phyloP scores from a whole-genome alignment of 2,797 vertebrate species.

The Botia almorhae region DNA sequence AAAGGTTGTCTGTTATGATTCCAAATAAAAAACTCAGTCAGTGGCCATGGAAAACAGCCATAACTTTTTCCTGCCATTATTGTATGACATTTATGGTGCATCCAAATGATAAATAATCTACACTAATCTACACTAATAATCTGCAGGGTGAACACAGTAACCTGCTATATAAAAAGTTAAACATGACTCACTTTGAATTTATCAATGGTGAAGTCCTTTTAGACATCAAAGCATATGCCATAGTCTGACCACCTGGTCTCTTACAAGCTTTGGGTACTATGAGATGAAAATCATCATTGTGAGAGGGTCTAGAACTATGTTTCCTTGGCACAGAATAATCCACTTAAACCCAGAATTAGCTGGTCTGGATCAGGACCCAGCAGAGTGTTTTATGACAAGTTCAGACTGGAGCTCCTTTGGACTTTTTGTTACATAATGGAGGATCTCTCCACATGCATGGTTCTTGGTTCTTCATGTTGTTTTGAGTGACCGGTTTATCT shows the following conservation, averaged over 20 bases:
- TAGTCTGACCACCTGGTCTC: background rate
- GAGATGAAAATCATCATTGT: slow-evolving; percentile 52
- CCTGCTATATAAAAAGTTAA: background rate
- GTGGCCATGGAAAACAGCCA: background rate
- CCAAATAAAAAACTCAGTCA: too few species aligned
- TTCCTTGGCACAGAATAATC: slow-evolving; percentile 59
- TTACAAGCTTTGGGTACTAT: slow-evolving; percentile 43
- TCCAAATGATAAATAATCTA: background rate
- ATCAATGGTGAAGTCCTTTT: background rate
- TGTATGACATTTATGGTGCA: background rate
- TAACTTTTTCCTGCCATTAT: too few species aligned
- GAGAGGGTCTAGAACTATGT: slow-evolving; percentile 51
- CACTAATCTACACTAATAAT: background rate
- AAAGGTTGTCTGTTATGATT: background rate
- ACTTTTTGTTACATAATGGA: slow-evolving; percentile 66
- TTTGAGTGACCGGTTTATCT: slow-evolving; percentile 66
- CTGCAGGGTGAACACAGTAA: too few species aligned
- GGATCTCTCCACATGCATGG: slow-evolving; percentile 45
- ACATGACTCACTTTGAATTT: background rate
- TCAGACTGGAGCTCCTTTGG: slow-evolving; percentile 60
- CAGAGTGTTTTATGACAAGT: slow-evolving; percentile 46
- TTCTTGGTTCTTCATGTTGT: slow-evolving; percentile 53
- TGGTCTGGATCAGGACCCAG: slow-evolving; percentile 62
- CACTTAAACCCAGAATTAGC: slow-evolving; percentile 58
- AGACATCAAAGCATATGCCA: background rate